A percentile compares a stretch with the other conserved stretches of the same genome.
Evolutionary conservation across 2,888 invertebrate species (phyloP).

Genomic region (Meiosimyza platycephala): DNA sequence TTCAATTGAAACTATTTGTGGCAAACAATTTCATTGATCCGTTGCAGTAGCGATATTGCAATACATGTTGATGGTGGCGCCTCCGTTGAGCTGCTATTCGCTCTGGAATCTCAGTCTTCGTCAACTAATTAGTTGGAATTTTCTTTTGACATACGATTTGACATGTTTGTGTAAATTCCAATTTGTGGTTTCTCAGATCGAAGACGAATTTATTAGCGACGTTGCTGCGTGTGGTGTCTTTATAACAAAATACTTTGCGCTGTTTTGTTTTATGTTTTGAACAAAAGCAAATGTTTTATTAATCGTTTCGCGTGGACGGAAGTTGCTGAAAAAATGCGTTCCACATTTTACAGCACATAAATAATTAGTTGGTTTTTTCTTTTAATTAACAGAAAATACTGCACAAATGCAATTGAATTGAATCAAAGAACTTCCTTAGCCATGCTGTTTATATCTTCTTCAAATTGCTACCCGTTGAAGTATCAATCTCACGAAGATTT

Average conservation of each 20-base stretch:
- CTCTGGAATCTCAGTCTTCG: neutral
- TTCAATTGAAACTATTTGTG: constrained; percentile 4
- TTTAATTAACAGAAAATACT: no score
- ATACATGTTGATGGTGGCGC: neutral
- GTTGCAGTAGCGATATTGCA: no score
- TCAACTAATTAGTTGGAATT: constrained; percentile 20
- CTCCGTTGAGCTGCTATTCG: neutral
- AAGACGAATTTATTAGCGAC: neutral
- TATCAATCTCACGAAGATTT: constrained; percentile 7
- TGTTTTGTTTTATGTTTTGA: no score
- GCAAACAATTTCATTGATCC: neutral
- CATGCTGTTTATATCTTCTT: no score
- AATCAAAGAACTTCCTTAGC: no score
- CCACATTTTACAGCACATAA: no score
- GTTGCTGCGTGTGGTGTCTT: neutral
- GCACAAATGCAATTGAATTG: no score
- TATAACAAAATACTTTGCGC: constrained; percentile 11
- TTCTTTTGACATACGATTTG: constrained; percentile 6
- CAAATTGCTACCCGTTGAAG: no score
- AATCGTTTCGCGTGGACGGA: neutral
- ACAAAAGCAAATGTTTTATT: constrained; percentile 7
- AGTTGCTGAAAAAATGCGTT: neutral
- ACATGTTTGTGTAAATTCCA: neutral
- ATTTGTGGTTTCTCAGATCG: neutral
- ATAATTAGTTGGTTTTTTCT: no score